phyloP scores from a whole-genome alignment of 2,888 invertebrate genomes.

The Chymomyza caudatula region DNA sequence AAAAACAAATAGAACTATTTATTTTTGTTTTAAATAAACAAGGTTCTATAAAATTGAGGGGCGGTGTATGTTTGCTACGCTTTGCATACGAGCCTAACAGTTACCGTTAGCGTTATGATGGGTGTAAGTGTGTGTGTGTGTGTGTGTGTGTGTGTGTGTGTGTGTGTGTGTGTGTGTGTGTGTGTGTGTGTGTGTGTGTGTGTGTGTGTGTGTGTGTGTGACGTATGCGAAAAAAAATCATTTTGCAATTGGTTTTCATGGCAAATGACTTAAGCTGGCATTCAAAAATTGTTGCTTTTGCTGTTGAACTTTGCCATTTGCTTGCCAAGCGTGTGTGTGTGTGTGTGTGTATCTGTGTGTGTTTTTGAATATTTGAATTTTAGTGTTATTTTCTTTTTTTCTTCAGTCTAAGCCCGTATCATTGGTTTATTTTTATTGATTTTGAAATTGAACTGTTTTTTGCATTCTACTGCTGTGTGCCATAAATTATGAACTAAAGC shows the following conservation, averaged over 20 bases:
- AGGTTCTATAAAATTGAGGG: not conserved
- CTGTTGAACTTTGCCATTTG: slow-evolving; percentile 12
- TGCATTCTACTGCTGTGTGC: not conserved
- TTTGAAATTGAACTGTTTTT: slow-evolving; percentile 35
- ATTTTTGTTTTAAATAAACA: too few relatives aligned
- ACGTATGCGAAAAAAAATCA: not conserved
- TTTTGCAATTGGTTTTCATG: slow-evolving; percentile 15
- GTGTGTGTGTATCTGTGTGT: not conserved
- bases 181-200: not conserved
- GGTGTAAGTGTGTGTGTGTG: not conserved
- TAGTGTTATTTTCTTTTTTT: not conserved
- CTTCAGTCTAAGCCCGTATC: slow-evolving; percentile 9
- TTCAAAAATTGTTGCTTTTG: not conserved
- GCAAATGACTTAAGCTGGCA: slow-evolving; percentile 20
- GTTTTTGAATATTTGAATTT: not conserved
- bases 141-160: not conserved
- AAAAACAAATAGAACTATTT: too few relatives aligned
- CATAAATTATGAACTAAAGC: not conserved
- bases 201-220: not conserved
- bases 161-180: not conserved
- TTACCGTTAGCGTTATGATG: too few relatives aligned
- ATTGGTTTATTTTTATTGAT: slow-evolving; percentile 30
- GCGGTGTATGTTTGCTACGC: slow-evolving; percentile 17
- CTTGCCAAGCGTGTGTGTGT: not conserved
- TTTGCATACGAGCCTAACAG: slow-evolving; percentile 1